Evolutionary conservation across 2,113 vertebrate species (phyloP), one percentile per base, ranked within the genome.

Genomic region (Passer montanus): DNA sequence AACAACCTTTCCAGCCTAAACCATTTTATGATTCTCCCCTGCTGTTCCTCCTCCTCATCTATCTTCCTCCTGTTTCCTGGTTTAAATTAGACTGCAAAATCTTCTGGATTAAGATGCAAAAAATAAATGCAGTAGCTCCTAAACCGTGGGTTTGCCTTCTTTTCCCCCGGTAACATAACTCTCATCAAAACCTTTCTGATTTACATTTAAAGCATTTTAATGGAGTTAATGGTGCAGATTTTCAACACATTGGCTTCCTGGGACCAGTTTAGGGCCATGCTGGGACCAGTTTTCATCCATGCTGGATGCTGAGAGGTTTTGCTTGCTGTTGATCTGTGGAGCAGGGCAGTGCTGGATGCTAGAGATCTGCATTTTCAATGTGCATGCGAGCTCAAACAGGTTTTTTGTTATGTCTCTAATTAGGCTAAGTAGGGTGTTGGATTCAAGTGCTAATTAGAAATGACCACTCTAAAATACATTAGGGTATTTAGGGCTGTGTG

Each of bases 401-500:
- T 59, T 84, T 95, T 93, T 81, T 89, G 75, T 90, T 76, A 75
- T 91, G 94, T 68, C 75, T 80, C 86, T 87, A 94, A 96, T 97
- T 96, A 95, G 86, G 67, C 90, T 91, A 95, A 96, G 89, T 77
- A 91, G 33, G n/a, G 75, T 91, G 78, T 92, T 94, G 87, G 81
- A 95, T 96, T 96, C 58, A 75, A 96, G 91, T 63, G 87, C 90
- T 95, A 90, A 96, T 95, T 95, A 90, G 87, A 94, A 95, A 88
- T 95, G 95, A 95, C 92, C 95, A 90, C 72, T 93, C 60, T 73
- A 90, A 96, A 93, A 95, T 87, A 56, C 67, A 91, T 89, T 44
- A 50, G 84, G 66, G 56, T 89, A 84, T 90, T 95, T 88, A 83
- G 37, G 53, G 52, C 84, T 73, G 11, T 63, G 80, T 89, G 74